A percentile compares a stretch with the other conserved stretches of the same genome.
Evolutionary conservation across 2,113 vertebrate genomes (phyloP).

Genomic region (Polypterus bichir): DNA sequence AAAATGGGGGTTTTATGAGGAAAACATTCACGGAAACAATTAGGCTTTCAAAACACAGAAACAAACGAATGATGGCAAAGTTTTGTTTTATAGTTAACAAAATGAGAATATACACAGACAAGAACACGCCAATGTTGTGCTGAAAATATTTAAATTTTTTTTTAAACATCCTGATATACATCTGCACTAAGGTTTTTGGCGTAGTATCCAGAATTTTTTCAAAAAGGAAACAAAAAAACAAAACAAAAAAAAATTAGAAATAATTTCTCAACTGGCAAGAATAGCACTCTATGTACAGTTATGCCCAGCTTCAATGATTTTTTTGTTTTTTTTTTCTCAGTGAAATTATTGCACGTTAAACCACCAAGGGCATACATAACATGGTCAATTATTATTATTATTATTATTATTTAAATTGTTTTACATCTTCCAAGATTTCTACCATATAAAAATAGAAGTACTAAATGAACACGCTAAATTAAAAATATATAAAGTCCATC

Average conservation of each 20-base stretch:
- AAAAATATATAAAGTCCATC: slow-evolving; percentile 44
- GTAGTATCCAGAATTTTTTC: slow-evolving; percentile 53
- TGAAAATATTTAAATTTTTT: slow-evolving; percentile 62
- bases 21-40: too few relatives aligned
- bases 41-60: slow-evolving; percentile 24
- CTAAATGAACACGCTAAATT: slow-evolving; percentile 67
- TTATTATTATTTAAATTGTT: slow-evolving; percentile 30
- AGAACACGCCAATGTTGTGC: slow-evolving; percentile 61
- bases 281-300: slow-evolving; percentile 47
- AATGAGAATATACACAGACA: slow-evolving; percentile 52
- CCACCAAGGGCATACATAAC: slow-evolving; percentile 58
- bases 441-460: slow-evolving; percentile 71
- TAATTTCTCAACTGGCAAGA: slow-evolving; percentile 52
- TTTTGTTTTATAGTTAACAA: slow-evolving; percentile 60
- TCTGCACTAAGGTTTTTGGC: slow-evolving; percentile 70
- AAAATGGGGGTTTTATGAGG: too few relatives aligned
- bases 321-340: slow-evolving; percentile 56
- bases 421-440: too few relatives aligned
- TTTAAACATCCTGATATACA: slow-evolving; percentile 63
- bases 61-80: slow-evolving; percentile 23
- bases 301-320: slow-evolving; percentile 54
- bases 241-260: slow-evolving; percentile 16
- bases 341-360: slow-evolving; percentile 90
- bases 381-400: slow-evolving; percentile 48
- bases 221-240: slow-evolving; percentile 28